phyloP scores from a whole-genome alignment of 2,888 invertebrate genomes.

The Coenonympha glycerion region DNA sequence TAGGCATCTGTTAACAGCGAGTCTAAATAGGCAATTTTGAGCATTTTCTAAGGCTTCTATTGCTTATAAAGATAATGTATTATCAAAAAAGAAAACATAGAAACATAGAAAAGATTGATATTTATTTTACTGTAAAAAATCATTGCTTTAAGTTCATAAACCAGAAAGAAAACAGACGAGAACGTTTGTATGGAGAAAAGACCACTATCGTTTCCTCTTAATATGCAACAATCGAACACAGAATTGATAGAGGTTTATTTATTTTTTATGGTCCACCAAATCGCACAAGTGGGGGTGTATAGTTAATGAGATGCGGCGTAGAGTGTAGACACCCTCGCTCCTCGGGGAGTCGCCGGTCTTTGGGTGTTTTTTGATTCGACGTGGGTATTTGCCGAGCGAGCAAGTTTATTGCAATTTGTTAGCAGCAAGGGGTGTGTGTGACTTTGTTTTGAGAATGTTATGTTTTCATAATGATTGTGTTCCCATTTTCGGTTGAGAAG shows the following conservation, averaged over 20 bases:
- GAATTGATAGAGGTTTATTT: constrained; percentile 51
- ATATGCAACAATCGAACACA: constrained; percentile 35
- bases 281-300: constrained; percentile 39
- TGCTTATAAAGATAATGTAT: too few species aligned
- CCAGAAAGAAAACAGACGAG: too few species aligned
- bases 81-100: too few species aligned
- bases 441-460: background rate
- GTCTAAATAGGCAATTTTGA: too few species aligned
- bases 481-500: too few species aligned
- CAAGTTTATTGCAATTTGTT: constrained; percentile 23
- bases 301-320: constrained; percentile 68
- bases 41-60: too few species aligned
- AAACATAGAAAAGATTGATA: too few species aligned
- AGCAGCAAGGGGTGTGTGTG: constrained; percentile 4
- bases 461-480: background rate
- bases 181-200: too few species aligned
- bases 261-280: constrained; percentile 59
- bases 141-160: too few species aligned
- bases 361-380: constrained; percentile 36
- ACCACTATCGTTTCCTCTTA: too few species aligned
- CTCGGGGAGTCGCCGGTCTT: constrained; percentile 41
- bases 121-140: too few species aligned
- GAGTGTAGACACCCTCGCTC: constrained; percentile 59
- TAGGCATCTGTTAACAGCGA: too few species aligned
- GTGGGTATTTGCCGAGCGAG: constrained; percentile 29